phyloP scores from a whole-genome alignment of 2,113 vertebrate species.

The Calyptommatus sinebrachiatus region DNA sequence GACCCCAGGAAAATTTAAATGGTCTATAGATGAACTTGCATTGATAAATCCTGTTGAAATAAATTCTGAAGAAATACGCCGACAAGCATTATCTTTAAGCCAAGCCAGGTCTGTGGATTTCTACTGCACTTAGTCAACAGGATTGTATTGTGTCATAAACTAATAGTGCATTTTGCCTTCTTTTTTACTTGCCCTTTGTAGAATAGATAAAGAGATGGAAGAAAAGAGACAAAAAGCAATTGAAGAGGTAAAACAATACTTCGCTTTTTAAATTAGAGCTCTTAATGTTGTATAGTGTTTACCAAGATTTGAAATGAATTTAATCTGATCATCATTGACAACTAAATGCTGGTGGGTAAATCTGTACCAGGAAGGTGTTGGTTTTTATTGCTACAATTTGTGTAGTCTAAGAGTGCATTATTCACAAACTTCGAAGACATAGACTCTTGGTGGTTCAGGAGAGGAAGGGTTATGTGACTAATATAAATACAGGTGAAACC shows the following conservation, averaged over 20 bases:
- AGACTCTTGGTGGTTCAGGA: no score
- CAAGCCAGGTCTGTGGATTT: constrained; percentile 79
- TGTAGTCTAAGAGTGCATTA: no score
- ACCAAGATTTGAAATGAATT: neutral
- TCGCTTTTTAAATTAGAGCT: neutral
- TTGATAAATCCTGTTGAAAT: constrained; percentile 92
- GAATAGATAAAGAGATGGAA: constrained; percentile 89
- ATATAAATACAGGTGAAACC: no score
- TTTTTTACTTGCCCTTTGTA: constrained; percentile 69
- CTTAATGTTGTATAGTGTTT: neutral
- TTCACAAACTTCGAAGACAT: no score
- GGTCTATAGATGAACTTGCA: constrained; percentile 96
- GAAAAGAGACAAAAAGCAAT: constrained; percentile 94
- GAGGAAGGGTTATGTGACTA: no score
- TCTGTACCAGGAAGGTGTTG: neutral
- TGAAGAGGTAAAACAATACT: constrained; percentile 82
- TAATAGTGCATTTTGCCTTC: constrained; percentile 48
- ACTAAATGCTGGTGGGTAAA: neutral
- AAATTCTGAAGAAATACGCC: constrained; percentile 89
- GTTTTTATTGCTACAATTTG: no score
- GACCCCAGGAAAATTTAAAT: constrained; percentile 92
- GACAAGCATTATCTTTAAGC: constrained; percentile 89
- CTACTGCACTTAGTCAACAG: constrained; percentile 14
- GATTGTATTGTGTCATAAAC: neutral
- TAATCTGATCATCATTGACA: neutral